Evolutionary conservation across 2,888 invertebrate genomes (phyloP).

Genomic region (Bembecia ichneumoniformis): DNA sequence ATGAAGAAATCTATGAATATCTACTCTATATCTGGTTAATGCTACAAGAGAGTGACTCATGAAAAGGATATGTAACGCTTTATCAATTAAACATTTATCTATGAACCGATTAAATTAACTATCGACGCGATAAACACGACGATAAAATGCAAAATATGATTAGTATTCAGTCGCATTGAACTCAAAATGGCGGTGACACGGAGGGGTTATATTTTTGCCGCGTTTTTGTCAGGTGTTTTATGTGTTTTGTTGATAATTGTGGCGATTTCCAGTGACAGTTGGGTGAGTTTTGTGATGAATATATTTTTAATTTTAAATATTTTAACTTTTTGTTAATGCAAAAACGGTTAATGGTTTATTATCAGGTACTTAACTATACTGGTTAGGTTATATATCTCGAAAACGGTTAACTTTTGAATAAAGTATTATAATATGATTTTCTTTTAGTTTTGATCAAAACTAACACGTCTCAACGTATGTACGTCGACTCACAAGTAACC

Average conservation of each 20-base stretch:
- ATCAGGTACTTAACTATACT: too few relatives aligned
- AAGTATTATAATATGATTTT: too few relatives aligned
- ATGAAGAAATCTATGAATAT: too few relatives aligned
- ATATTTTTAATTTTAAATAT: too few relatives aligned
- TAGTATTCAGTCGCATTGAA: not conserved
- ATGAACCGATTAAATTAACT: not conserved
- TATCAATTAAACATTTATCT: not conserved
- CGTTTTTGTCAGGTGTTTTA: constrained; percentile 47
- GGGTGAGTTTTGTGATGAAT: constrained; percentile 39
- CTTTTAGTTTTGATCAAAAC: too few relatives aligned
- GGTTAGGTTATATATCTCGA: too few relatives aligned
- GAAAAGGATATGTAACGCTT: not conserved
- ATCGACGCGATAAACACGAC: not conserved
- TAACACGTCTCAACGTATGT: too few relatives aligned
- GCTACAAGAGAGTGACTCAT: not conserved
- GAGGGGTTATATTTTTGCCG: constrained; percentile 51
- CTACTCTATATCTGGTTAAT: too few relatives aligned
- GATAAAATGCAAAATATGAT: not conserved
- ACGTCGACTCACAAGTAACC: too few relatives aligned
- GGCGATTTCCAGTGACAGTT: constrained; percentile 51
- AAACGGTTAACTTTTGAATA: too few relatives aligned
- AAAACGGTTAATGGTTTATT: too few relatives aligned
- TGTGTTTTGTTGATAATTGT: constrained; percentile 46
- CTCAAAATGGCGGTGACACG: constrained; percentile 57
- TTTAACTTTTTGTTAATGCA: too few relatives aligned